phyloP scores from a whole-genome alignment of 2,888 invertebrate genomes.

The Trilocha varians region DNA sequence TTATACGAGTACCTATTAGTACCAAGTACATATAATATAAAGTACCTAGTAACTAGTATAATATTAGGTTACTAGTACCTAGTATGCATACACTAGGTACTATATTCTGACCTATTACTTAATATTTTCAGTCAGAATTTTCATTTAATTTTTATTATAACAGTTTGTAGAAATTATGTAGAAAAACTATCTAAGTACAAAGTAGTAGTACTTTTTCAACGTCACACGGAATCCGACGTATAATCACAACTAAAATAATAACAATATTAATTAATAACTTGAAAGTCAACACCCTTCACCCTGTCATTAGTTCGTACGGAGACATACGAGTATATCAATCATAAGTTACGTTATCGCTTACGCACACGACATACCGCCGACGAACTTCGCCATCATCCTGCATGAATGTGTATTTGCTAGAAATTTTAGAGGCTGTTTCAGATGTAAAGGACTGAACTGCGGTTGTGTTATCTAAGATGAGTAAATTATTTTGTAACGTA shows the following conservation, averaged over 20 bases:
- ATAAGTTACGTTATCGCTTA: constrained; percentile 59
- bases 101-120: too few relatives aligned
- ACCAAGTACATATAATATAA: too few relatives aligned
- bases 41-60: too few relatives aligned
- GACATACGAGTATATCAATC: constrained; percentile 67
- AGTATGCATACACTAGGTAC: too few relatives aligned
- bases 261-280: constrained; percentile 69
- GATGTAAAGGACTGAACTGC: too few relatives aligned
- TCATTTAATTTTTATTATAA: not conserved
- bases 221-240: constrained; percentile 19
- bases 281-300: constrained; percentile 66
- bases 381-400: constrained; percentile 39
- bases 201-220: constrained; percentile 10
- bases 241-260: constrained; percentile 56
- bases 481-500: constrained; percentile 4
- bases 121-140: too few relatives aligned
- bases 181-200: not conserved
- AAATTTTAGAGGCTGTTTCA: constrained; percentile 19
- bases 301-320: constrained; percentile 66
- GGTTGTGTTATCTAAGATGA: not conserved
- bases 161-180: not conserved
- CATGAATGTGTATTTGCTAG: constrained; percentile 38
- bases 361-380: constrained; percentile 48
- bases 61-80: too few relatives aligned
- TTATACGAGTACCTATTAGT: too few relatives aligned